Conservation (phyloP, 2,888 invertebrate species). For the Acanthosepion esculentum region DNA sequence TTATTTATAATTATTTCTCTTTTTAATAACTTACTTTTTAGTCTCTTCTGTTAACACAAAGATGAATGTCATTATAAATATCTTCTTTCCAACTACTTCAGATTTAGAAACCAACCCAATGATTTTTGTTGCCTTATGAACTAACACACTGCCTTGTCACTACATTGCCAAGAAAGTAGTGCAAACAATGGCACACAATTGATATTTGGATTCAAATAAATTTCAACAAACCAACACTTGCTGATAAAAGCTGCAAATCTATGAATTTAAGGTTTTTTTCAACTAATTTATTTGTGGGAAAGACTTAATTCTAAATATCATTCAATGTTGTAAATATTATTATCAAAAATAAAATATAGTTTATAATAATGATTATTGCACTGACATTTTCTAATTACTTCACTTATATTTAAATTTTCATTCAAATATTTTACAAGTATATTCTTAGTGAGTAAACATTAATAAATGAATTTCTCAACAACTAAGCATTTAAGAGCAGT, state of each 20-base stretch:
- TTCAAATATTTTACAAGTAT: too few relatives aligned
- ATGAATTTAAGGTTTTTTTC: neutral
- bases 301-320: neutral
- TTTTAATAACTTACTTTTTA: neutral
- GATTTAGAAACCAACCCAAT: neutral
- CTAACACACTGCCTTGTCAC: neutral
- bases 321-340: too few relatives aligned
- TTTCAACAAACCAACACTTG: neutral
- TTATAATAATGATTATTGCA: too few relatives aligned
- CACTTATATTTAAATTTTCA: too few relatives aligned
- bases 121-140: neutral
- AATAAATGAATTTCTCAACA: too few relatives aligned
- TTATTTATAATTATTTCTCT: neutral
- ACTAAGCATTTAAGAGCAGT: too few relatives aligned
- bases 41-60: neutral
- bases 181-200: slow-evolving; percentile 18
- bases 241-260: neutral
- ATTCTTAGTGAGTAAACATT: too few relatives aligned
- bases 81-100: neutral
- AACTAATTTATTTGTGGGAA: neutral
- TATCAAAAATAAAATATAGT: too few relatives aligned
- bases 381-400: too few relatives aligned
- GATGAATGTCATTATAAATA: neutral
- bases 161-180: neutral
- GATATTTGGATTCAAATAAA: neutral